Base-by-base conservation (phyloP, 1,140 invertebrate genomes). In the Anoplolepis gracilipes region DNA sequence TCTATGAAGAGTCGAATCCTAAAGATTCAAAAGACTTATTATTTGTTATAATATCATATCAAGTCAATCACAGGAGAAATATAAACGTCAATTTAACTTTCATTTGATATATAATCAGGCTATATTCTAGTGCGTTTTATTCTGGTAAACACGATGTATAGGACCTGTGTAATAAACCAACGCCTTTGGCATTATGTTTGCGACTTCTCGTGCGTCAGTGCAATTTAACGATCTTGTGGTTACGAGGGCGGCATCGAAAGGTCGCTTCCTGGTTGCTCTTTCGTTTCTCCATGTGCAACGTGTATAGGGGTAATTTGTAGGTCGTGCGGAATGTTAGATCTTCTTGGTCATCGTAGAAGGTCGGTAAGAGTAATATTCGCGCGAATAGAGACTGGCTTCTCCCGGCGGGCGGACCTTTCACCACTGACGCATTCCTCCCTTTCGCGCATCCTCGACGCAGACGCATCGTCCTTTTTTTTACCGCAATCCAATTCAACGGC, bases 401-500 rank as follows among this genome's bases (percentile, higher is more conserved):
- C 39, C 6, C 67, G 36, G 19, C 25, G 65, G 36, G 19, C 25
- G 65, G 53, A 81, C 28, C 67, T 82, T 82, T 82, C 53, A 82
- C 28, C 78, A 64, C 33, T 55, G 77, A 57, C 16, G 53, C 78
- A 72, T 82, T 82, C 65, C 67, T 73, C 36, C 36, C 13, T 82
- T 59, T 59, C 65, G 67, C 53, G 49, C 65, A 78, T 88, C 59
- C 42, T 67, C 42, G 28, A n/a, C 5, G 55, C 86, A 42, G 30
- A 87, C 72, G 69, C 25, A 55, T 49, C 55, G 55, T 72, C 69
- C 42, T 30, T 81, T 88, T 88, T 86, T 87, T 72, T 86, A 61
- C 72, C 49, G 28, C 65, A 42, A 49, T 86, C 72, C 84, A 88
- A 89, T 86, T 82, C 87, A 78, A 46, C 70, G 84, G 85, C 67